phyloP scores from a whole-genome alignment of 1,140 invertebrate species.

The Drosophila novamexicana region DNA sequence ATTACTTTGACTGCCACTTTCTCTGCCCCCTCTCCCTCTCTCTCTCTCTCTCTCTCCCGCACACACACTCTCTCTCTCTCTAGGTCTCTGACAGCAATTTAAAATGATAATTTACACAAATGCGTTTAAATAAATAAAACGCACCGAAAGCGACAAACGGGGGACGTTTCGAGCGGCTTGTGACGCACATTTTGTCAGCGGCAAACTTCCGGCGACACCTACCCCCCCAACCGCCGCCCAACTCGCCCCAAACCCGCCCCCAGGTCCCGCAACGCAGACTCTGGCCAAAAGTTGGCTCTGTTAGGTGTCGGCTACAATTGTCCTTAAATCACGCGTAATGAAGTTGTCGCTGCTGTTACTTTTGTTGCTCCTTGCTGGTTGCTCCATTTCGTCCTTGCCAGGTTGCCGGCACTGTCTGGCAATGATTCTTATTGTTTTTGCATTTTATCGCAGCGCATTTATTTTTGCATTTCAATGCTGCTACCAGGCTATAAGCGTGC shows the following conservation, averaged over 20 bases:
- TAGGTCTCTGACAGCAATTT: slow-evolving; percentile 67
- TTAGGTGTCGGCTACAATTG: slow-evolving; percentile 79
- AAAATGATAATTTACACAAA: slow-evolving; percentile 83
- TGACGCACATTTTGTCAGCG: slow-evolving; percentile 42
- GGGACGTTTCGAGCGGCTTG: slow-evolving; percentile 17
- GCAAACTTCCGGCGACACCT: slow-evolving; percentile 29
- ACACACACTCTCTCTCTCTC: slow-evolving; percentile 17
- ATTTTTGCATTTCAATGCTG: slow-evolving; percentile 80
- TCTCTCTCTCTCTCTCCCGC: neutral
- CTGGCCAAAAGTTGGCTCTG: slow-evolving; percentile 26
- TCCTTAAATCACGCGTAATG: slow-evolving; percentile 84
- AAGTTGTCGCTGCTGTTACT: slow-evolving; percentile 71
- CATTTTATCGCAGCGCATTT: slow-evolving; percentile 81
- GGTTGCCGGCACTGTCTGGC: neutral
- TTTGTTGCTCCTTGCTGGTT: slow-evolving; percentile 17
- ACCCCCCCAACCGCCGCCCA: neutral
- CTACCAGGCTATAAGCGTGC: slow-evolving; percentile 27
- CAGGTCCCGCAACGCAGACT: neutral
- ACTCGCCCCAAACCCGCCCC: neutral
- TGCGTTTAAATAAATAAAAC: slow-evolving; percentile 83
- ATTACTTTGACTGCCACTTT: slow-evolving; percentile 60
- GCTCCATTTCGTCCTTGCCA: slow-evolving; percentile 16
- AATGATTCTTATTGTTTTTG: slow-evolving; percentile 71
- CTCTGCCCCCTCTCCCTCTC: neutral
- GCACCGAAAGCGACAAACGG: slow-evolving; percentile 28